phyloP scores from a whole-genome alignment of 2,888 invertebrate species.

The Dorcus parallelipipedus region DNA sequence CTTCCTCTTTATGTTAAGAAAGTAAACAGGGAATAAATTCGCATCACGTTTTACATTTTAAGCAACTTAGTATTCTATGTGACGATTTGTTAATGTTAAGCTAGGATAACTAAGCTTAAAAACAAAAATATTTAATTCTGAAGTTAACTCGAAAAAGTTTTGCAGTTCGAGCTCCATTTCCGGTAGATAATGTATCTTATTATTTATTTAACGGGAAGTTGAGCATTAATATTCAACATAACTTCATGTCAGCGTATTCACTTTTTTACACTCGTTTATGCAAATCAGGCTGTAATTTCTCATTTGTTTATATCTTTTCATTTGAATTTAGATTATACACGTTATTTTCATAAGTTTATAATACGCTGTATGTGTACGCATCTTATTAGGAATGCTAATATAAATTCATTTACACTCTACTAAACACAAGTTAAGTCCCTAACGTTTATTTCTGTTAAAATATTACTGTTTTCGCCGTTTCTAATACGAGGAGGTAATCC shows the following conservation, averaged over 20 bases:
- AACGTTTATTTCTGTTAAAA: too few relatives aligned
- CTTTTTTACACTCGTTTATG: neutral
- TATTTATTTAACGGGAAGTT: slow-evolving; percentile 11
- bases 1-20: slow-evolving; percentile 30
- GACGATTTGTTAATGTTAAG: neutral
- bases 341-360: neutral
- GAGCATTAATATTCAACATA: slow-evolving; percentile 7
- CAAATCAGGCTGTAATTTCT: neutral
- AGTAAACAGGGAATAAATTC: slow-evolving; percentile 30
- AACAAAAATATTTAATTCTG: slow-evolving; percentile 1
- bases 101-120: neutral
- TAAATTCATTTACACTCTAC: neutral
- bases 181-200: slow-evolving; percentile 4
- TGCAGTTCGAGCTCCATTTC: neutral
- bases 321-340: neutral
- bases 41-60: too few relatives aligned
- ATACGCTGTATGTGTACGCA: neutral
- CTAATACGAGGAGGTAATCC: too few relatives aligned
- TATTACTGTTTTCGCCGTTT: too few relatives aligned
- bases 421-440: too few relatives aligned
- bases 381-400: neutral
- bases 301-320: neutral
- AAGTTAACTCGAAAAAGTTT: neutral
- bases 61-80: too few relatives aligned
- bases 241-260: neutral